Evolutionary conservation across 2,888 invertebrate genomes (phyloP), one percentile per base, ranked within the genome.

Genomic region (Leptogaster cylindrica): DNA sequence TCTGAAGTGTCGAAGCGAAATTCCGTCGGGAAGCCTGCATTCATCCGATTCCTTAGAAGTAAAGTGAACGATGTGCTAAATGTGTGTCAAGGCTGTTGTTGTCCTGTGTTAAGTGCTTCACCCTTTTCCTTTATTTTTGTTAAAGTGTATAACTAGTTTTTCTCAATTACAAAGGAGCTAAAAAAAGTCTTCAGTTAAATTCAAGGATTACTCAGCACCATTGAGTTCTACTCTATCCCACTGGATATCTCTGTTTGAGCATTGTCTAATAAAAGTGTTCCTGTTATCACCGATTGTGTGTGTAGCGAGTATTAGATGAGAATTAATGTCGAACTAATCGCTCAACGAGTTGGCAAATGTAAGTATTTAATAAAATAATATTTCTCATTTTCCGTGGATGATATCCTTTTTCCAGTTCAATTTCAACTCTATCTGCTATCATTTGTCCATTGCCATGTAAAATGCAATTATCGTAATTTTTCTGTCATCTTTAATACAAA

Each of bases 81-180:
- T 61, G 44, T 61, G 61, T 61, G 61, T 44, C 61, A 61, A 61
- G 61, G 61, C 61, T 61, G 28, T 61, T 41, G 44, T 28, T 28
- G 61, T 31, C 61, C 44, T 61, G 7, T 61, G 61, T 61, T 41
- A 61, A 61, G 44, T 61, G 61, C 44, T 61, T 61, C 23, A n/a
- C n/a, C n/a, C n/a, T n/a, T n/a, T n/a, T n/a, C n/a, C n/a, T n/a
- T n/a, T n/a, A n/a, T n/a, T n/a, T n/a, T n/a, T 44, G 61, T 61
- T 61, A 61, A 61, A 61, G 61, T 61, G 61, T 61, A 44, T 28
- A 61, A 44, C 41, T 61, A 12, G 27, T 61, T 44, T 20, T 39
- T 61, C 44, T 36, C 16, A 28, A 16, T 25, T 31, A 25, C 27
- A 44, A 44, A 36, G 36, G 55, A 55, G 39, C 39, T 55, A 33